A percentile compares a stretch with the other conserved stretches of the same genome.
Conservation (phyloP, 2,888 invertebrate genomes). For the Vandiemenella viatica region DNA sequence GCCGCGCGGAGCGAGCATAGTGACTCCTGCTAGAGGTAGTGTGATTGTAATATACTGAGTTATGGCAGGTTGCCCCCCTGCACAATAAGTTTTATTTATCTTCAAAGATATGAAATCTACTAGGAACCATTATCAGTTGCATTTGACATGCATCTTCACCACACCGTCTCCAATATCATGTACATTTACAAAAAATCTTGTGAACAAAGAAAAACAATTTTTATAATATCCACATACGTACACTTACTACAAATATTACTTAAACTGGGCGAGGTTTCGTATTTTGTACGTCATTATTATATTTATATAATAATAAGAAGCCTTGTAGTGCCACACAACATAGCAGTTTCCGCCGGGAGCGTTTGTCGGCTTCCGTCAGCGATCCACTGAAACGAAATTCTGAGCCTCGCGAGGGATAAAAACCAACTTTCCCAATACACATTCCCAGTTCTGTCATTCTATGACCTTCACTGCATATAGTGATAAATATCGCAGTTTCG, state of each 20-base stretch:
- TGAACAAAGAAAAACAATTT: constrained; percentile 17
- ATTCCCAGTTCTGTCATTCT: no score
- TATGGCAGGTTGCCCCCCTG: constrained; percentile 12
- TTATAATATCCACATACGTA: constrained; percentile 18
- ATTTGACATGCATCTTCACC: constrained; percentile 16
- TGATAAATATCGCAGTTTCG: no score
- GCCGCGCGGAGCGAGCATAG: not conserved
- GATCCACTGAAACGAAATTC: no score
- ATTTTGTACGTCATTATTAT: constrained; percentile 20
- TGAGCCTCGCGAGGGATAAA: no score
- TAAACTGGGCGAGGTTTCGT: constrained; percentile 19
- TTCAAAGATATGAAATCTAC: constrained; percentile 32
- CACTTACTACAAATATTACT: constrained; percentile 18
- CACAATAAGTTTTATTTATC: constrained; percentile 15
- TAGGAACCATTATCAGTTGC: constrained; percentile 26
- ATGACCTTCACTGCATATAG: no score
- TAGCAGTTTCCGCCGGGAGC: constrained; percentile 1
- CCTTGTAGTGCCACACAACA: constrained; percentile 14
- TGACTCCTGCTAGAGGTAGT: constrained; percentile 6
- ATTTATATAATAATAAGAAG: constrained; percentile 17
- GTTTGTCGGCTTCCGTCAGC: not conserved
- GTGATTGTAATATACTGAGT: constrained; percentile 5
- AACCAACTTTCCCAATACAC: no score
- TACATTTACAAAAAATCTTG: constrained; percentile 14
- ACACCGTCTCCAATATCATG: constrained; percentile 12